A percentile compares a stretch with the other conserved stretches of the same genome.
phyloP scores from a whole-genome alignment of 2,797 vertebrate genomes.

The Ceyx erithaca region DNA sequence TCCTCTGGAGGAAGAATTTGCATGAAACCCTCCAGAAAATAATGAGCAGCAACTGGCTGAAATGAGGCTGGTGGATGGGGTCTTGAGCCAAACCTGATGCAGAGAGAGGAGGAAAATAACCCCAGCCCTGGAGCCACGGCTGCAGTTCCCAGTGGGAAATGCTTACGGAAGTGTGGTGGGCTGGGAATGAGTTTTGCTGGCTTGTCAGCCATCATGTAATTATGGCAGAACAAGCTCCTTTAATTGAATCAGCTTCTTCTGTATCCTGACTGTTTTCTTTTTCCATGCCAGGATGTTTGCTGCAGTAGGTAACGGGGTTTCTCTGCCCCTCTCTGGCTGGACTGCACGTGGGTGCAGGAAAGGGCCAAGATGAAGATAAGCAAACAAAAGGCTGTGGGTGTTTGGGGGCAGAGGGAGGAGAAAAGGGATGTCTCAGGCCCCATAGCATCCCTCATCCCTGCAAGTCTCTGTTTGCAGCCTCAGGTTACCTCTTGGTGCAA shows the following conservation, averaged over 20 bases:
- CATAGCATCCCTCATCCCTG: not conserved
- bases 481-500: not conserved
- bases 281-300: not conserved
- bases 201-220: fast-evolving
- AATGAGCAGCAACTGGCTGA: not conserved
- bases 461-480: fast-evolving
- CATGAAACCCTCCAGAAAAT: not conserved
- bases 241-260: not conserved
- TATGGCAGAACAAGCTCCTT: not conserved
- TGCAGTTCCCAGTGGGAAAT: not conserved
- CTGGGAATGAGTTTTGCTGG: not conserved
- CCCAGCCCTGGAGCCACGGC: not conserved
- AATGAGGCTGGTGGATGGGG: not conserved
- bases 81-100: not conserved
- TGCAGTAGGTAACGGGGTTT: not conserved
- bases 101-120: not conserved
- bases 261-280: not conserved
- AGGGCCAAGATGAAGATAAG: not conserved
- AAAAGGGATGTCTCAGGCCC: not conserved
- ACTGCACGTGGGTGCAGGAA: not conserved
- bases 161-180: not conserved
- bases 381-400: not conserved
- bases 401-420: not conserved
- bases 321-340: not conserved
- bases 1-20: not conserved